A percentile compares a stretch with the other conserved stretches of the same genome.
phyloP scores from a whole-genome alignment of 2,888 invertebrate species.

The Hyposoter didymator region DNA sequence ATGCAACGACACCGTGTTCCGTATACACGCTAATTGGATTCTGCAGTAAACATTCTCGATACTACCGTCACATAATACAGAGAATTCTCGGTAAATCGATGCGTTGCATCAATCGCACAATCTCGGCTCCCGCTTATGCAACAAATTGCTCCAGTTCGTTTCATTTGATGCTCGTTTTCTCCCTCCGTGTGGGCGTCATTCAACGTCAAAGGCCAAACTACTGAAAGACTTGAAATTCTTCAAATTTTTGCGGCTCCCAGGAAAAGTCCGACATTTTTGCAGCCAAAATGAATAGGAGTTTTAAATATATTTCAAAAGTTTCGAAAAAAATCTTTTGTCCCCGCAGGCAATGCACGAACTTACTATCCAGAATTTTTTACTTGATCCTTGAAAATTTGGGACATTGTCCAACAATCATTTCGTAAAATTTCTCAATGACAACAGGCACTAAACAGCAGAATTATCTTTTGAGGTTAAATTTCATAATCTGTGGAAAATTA shows the following conservation, averaged over 20 bases:
- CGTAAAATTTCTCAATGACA: too few relatives aligned
- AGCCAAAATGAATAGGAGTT: neutral
- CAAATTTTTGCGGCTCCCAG: neutral
- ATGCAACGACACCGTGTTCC: conserved; percentile 24
- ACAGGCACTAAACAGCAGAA: too few relatives aligned
- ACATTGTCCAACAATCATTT: neutral
- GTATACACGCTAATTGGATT: conserved; percentile 59
- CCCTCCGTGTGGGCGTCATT: neutral
- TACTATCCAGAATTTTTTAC: too few relatives aligned
- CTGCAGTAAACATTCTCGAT: conserved; percentile 35
- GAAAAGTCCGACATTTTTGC: neutral
- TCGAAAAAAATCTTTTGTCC: neutral
- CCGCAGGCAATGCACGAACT: too few relatives aligned
- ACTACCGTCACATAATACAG: conserved; percentile 20
- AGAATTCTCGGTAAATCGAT: conserved; percentile 16
- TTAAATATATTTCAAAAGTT: neutral
- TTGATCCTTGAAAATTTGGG: neutral
- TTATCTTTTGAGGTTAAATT: too few relatives aligned
- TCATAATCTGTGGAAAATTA: neutral
- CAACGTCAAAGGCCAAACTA: neutral
- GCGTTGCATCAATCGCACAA: conserved; percentile 25
- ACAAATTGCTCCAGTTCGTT: neutral
- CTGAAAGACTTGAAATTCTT: neutral
- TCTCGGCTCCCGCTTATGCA: neutral
- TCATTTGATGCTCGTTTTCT: neutral